Evolutionary conservation across 2,888 invertebrate species (phyloP).

Genomic region (Xylota sylvarum): DNA sequence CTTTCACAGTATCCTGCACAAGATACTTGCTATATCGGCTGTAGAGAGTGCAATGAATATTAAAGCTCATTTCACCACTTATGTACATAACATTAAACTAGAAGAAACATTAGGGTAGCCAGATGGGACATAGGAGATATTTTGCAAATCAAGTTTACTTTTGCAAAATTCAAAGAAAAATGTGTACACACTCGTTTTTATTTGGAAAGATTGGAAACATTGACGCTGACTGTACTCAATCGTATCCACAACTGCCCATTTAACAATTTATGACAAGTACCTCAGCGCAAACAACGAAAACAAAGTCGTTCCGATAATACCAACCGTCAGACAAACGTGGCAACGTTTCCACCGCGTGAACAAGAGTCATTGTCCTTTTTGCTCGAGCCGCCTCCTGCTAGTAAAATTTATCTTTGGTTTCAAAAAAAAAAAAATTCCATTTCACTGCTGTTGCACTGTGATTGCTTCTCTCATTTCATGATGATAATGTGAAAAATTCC

Average conservation of each 20-base stretch:
- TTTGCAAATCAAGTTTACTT: no score
- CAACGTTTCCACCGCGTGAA: neutral
- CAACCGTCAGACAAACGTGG: conserved; percentile 17
- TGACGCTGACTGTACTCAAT: conserved; percentile 20
- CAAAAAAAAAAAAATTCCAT: conserved; percentile 28
- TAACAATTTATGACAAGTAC: conserved; percentile 70
- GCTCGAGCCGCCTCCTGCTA: neutral
- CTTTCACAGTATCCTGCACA: no score
- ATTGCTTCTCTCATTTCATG: conserved; percentile 61
- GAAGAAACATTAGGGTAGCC: no score
- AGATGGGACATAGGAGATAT: no score
- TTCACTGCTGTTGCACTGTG: conserved; percentile 47
- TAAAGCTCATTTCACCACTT: no score
- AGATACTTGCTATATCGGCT: no score
- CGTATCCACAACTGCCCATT: conserved; percentile 28
- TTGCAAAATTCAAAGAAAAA: no score
- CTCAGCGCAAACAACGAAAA: conserved; percentile 38
- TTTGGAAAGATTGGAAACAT: no score
- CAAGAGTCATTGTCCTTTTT: conserved; percentile 41
- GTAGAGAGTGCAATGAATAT: no score
- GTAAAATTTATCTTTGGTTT: conserved; percentile 43
- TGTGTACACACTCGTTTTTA: no score
- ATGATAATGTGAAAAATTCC: conserved; percentile 29
- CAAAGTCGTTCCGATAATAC: conserved; percentile 40
- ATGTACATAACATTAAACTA: no score